Conservation (phyloP, 2,113 vertebrate species). For the Cinclus cinclus region DNA sequence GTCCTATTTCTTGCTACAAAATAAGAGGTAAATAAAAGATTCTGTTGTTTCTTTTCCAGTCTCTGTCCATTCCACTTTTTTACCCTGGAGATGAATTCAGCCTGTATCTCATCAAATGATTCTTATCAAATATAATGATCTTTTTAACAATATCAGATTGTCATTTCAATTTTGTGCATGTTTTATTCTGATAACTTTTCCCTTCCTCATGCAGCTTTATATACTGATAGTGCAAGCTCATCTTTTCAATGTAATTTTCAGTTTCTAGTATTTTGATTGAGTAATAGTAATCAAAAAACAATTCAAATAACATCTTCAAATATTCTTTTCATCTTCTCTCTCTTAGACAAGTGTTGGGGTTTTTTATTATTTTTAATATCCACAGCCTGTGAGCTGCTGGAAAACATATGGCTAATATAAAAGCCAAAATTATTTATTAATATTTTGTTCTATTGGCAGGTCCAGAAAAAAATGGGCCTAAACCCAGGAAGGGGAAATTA, state of each 20-base stretch:
- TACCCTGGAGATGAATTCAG: background rate
- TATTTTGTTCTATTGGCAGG: background rate
- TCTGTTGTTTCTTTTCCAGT: background rate
- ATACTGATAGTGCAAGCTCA: background rate
- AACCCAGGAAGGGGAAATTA: background rate
- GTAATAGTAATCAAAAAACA: background rate
- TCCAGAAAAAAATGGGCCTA: background rate
- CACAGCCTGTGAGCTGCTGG: background rate
- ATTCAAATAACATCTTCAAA: background rate
- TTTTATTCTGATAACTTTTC: background rate
- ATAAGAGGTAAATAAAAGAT: background rate
- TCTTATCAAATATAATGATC: constrained; percentile 9
- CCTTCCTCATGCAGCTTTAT: background rate
- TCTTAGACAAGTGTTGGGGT: background rate
- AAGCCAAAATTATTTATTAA: background rate
- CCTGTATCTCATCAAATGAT: constrained; percentile 12
- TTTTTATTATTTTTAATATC: background rate
- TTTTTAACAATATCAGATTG: constrained; percentile 7
- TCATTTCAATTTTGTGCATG: background rate
- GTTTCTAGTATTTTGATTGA: background rate
- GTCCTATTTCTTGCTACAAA: background rate
- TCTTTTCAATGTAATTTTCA: constrained; percentile 8
- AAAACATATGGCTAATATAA: background rate
- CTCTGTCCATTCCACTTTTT: background rate
- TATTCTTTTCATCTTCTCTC: background rate